Base-by-base conservation (phyloP, 2,113 vertebrate species). In the Caranx melampygus region DNA sequence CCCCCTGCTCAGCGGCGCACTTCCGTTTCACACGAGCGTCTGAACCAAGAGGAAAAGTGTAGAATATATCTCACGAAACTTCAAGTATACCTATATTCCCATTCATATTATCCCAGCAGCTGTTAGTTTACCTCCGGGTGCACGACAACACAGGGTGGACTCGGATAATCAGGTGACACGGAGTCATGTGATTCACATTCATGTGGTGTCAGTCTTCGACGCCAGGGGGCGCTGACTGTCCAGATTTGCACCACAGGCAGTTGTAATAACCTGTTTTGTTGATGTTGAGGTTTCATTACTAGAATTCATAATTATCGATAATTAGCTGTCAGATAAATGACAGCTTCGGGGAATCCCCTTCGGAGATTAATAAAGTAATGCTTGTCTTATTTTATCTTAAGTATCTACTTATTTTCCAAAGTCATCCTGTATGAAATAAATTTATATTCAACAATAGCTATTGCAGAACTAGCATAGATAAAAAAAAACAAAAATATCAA, bases 121-220 rank as follows among this genome's bases (percentile, higher is more conserved):
- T 26, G 26, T 26, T 78, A 81, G 9, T 8, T 68, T 47, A 75
- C 70, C 85, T 58, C 73, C 67, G 52, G 64, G 10, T 44, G 8
- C 6, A 77, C 33, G 65, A 31, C 33, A 68, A 31, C 55, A 73
- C 65, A 54, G 80, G 84, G 72, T 69, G 54, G 51, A 55, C 44
- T 12, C 51, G 33, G 34, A 26, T 0, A 73, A 64, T 94, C 94
- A 94, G 90, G 84, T 95, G 94, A 94, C 76, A 8, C 0, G 4
- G 55, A 40, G 14, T 93, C 92, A 94, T 87, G 93, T 93, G 92
- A 93, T 61, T 16, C 65, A 64, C 8, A 52, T 18, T 49, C 12
- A 15, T 26, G 59, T 2, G 37, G 18, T 59, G 3, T 11, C 1
- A 10, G 0, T 2, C 0, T 61, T 5, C 3, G 71, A 0, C 94